These are phyloP conservation scores for Tragulus kanchil DNA, from an alignment of 2,113 vertebrate species.

Conservation along the genomic window DNA sequence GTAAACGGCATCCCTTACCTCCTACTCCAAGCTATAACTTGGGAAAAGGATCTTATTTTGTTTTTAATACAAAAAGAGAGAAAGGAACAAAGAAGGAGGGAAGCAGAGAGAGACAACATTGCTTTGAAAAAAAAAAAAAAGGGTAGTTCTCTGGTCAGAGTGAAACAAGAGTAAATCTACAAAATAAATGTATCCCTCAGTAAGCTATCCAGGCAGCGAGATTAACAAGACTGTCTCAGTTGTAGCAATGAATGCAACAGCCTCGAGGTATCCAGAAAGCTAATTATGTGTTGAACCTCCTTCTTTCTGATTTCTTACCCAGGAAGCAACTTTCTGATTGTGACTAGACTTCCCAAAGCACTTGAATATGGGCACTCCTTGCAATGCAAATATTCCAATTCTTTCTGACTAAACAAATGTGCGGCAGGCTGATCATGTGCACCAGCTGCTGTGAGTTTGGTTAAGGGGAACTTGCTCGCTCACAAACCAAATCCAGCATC, in stretches of 20 bases:
- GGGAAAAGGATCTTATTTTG: neutral
- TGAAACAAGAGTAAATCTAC: slow-evolving; percentile 42
- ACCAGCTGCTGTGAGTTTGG: neutral
- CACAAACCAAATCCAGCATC: slow-evolving; percentile 49
- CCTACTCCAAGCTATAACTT: neutral
- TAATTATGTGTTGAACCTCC: slow-evolving; percentile 47
- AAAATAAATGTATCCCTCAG: slow-evolving; percentile 4
- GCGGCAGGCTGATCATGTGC: neutral
- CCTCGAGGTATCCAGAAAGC: slow-evolving; percentile 15
- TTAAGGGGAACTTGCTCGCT: slow-evolving; percentile 2
- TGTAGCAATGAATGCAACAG: neutral
- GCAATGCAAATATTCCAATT: slow-evolving; percentile 1
- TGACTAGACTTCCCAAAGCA: slow-evolving; percentile 15
- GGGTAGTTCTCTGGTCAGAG: slow-evolving; percentile 10
- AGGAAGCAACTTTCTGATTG: neutral
- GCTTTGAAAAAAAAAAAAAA: neutral
- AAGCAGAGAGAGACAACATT: neutral
- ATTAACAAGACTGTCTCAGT: neutral
- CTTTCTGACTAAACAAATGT: neutral
- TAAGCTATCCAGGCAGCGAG: neutral
- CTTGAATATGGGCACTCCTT: neutral
- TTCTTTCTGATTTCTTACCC: slow-evolving; percentile 47
- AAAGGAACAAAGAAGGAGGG: neutral
- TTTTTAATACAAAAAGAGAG: neutral
- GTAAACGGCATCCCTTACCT: neutral